Evolutionary conservation across 2,888 invertebrate species (phyloP).

Genomic region (Heliconius charithonia): DNA sequence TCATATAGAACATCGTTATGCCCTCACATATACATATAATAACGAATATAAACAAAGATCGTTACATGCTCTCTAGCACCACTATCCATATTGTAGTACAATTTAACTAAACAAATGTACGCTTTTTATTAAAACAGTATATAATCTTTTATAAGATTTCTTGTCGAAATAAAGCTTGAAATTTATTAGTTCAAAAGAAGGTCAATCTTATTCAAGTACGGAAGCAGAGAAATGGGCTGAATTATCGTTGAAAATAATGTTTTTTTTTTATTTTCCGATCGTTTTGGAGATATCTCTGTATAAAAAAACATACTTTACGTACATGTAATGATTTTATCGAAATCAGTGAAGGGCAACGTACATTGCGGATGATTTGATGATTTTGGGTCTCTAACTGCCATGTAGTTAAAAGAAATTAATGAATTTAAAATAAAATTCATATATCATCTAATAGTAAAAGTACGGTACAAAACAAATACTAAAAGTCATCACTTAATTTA

Average conservation of each 20-base stretch:
- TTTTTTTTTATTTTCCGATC: too few relatives aligned
- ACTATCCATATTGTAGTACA: neutral
- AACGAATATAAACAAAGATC: constrained; percentile 1
- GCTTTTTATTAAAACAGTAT: too few relatives aligned
- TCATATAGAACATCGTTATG: constrained; percentile 33
- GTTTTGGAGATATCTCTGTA: too few relatives aligned
- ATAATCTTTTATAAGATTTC: neutral
- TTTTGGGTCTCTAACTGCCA: too few relatives aligned
- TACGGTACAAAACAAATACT: neutral
- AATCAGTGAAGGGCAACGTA: too few relatives aligned
- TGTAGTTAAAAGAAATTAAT: too few relatives aligned
- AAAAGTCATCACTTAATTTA: neutral
- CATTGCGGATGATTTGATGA: too few relatives aligned
- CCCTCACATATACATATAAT: neutral
- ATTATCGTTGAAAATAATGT: too few relatives aligned
- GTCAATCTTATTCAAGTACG: neutral
- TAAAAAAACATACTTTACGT: too few relatives aligned
- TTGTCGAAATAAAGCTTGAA: neutral
- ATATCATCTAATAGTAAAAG: neutral
- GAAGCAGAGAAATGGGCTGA: neutral
- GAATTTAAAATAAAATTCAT: too few relatives aligned
- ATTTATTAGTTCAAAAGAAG: neutral
- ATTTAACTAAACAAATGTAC: neutral
- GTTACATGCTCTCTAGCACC: neutral
- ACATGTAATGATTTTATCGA: too few relatives aligned